Evolutionary conservation across 2,113 vertebrate species (phyloP).

Genomic region (Isurus oxyrinchus): DNA sequence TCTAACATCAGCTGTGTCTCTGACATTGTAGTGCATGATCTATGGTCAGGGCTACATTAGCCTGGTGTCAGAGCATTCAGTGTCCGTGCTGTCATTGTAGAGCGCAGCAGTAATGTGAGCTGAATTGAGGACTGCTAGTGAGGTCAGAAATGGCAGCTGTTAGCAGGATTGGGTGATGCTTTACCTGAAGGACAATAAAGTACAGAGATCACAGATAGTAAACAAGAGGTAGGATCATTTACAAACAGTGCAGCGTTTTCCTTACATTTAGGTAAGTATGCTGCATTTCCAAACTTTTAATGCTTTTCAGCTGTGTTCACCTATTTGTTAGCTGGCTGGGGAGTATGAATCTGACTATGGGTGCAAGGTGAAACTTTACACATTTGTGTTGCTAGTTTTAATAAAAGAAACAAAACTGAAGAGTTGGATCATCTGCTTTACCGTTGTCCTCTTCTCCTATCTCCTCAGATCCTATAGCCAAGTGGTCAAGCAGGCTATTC

Average conservation of each 20-base stretch:
- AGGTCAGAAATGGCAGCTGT: background rate
- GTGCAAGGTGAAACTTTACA: background rate
- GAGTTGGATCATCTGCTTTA: background rate
- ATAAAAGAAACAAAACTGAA: background rate
- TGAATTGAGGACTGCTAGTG: background rate
- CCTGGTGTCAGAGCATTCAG: background rate
- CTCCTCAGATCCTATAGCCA: background rate
- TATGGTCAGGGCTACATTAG: background rate
- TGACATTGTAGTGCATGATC: background rate
- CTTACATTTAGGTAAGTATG: background rate
- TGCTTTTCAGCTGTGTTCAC: background rate
- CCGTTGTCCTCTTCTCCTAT: background rate
- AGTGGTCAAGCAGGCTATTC: background rate
- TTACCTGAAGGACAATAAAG: background rate
- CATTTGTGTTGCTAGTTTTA: background rate
- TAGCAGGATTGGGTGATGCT: background rate
- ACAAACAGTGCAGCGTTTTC: background rate
- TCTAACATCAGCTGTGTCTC: background rate
- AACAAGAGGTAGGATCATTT: background rate
- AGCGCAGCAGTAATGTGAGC: background rate
- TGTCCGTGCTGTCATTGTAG: background rate
- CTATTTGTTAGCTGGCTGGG: background rate
- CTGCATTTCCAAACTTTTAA: background rate
- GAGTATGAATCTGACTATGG: background rate
- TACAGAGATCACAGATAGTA: background rate